Evolutionary conservation across 2,888 invertebrate genomes (phyloP).

Genomic region (Mythimna pallens): DNA sequence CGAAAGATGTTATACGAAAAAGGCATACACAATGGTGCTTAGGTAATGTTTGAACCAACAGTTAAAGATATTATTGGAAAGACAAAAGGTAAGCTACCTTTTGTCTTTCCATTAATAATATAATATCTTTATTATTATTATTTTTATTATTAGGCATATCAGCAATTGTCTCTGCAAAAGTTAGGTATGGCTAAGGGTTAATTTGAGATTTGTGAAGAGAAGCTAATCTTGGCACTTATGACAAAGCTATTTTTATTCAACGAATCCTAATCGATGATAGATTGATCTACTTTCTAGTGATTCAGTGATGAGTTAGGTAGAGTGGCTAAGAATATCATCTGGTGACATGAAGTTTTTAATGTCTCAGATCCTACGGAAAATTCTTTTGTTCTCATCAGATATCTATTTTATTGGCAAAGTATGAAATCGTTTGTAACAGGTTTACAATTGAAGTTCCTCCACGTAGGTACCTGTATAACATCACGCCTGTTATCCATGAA

Average conservation of each 20-base stretch:
- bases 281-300: constrained; percentile 7
- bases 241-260: constrained; percentile 26
- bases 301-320: background rate
- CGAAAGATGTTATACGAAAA: background rate
- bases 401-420: constrained; percentile 5
- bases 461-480: background rate
- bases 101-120: no score
- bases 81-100: background rate
- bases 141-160: background rate
- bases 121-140: no score
- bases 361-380: background rate
- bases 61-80: background rate
- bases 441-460: background rate
- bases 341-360: background rate
- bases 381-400: no score
- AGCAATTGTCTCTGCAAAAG: constrained; percentile 7
- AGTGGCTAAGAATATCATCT: background rate
- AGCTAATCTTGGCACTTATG: constrained; percentile 18
- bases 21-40: background rate
- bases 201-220: constrained; percentile 9
- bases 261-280: constrained; percentile 9
- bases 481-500: background rate
- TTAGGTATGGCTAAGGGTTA: background rate
- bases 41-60: background rate
- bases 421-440: background rate